Base-by-base conservation (phyloP, 2,797 vertebrate species). In the Philypnodon macrostomus region DNA sequence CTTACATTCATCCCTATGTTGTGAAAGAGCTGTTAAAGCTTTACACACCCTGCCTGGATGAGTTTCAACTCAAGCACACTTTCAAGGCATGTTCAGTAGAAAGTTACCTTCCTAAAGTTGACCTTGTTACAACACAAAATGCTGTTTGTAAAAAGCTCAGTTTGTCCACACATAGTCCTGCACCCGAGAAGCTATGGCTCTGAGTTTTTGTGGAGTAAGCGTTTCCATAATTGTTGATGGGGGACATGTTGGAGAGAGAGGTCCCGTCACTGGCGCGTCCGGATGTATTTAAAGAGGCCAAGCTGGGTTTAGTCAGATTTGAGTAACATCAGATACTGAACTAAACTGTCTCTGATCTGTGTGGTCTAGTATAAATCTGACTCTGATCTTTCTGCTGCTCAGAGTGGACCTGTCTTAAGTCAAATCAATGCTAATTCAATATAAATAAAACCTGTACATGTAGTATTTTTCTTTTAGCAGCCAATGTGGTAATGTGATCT, bases 381-480 rank as follows among this genome's bases (percentile, higher is more conserved):
- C 58, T 21, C 72, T 64, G 77, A 70, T 50, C 52, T 49, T 58
- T 68, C 62, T 54, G 59, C 63, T 53, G 65, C 9, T 53, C 52
- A 31, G 18, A 50, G 38, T 42, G 7, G 7, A 64, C 42, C 57
- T 63, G 32, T 34, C 27, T 65, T 60, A 24, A 56, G 45, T 63
- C 41, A 52, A 74, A 81, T 88, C 85, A 65, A 82, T 87, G 67
- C 68, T 85, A 79, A 88, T 87, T 76, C 61, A 70, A 21, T 85
- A 83, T 81, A 80, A 75, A 88, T 84, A 70, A 67, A 67, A 80
- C 70, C 63, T 54, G 19, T 48, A 53, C 29, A 6, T 51, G 26
- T 18, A 35, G 59, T 47, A 14, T 33, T n/a, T 53, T 54, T 57
- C 41, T 35, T 56, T 50, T 47, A 50, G 47, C 65, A 53, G 31